A percentile compares a stretch with the other conserved stretches of the same genome.
Evolutionary conservation across 2,888 invertebrate species (phyloP).

Genomic region (Volucella inflata): DNA sequence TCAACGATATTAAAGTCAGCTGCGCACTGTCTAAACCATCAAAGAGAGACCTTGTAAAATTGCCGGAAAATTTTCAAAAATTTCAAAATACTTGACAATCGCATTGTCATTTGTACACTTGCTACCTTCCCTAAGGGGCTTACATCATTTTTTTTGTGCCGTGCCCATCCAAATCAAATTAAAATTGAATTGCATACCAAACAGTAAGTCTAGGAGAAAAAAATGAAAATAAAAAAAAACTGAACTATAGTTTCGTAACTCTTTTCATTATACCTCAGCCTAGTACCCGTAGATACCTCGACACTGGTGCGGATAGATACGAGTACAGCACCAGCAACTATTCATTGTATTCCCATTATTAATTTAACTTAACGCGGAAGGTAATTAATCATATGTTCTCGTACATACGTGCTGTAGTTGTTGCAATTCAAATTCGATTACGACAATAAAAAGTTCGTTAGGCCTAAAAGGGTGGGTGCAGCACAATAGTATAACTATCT

Average conservation of each 20-base stretch:
- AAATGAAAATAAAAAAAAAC: slow-evolving; percentile 13
- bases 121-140: not conserved
- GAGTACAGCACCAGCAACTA: slow-evolving; percentile 18
- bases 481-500: not conserved
- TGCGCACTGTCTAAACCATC: slow-evolving; percentile 23
- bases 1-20: slow-evolving; percentile 8
- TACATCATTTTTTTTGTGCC: slow-evolving; percentile 42
- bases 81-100: slow-evolving; percentile 62
- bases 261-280: slow-evolving; percentile 25
- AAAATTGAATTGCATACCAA: slow-evolving; percentile 62
- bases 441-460: slow-evolving; percentile 44
- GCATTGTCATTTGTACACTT: slow-evolving; percentile 43
- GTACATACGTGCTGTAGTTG: slow-evolving; percentile 3
- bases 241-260: slow-evolving; percentile 53
- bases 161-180: slow-evolving; percentile 62
- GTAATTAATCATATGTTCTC: slow-evolving; percentile 67
- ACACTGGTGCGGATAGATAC: too few relatives aligned
- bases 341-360: slow-evolving; percentile 72
- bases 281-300: slow-evolving; percentile 2
- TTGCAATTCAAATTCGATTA: slow-evolving; percentile 45
- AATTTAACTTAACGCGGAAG: slow-evolving; percentile 69
- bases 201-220: slow-evolving; percentile 22
- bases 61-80: slow-evolving; percentile 54
- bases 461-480: slow-evolving; percentile 37
- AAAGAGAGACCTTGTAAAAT: slow-evolving; percentile 46